Evolutionary conservation across 2,888 invertebrate genomes (phyloP), one percentile per base, ranked within the genome.

Genomic region (Tillus elongatus): DNA sequence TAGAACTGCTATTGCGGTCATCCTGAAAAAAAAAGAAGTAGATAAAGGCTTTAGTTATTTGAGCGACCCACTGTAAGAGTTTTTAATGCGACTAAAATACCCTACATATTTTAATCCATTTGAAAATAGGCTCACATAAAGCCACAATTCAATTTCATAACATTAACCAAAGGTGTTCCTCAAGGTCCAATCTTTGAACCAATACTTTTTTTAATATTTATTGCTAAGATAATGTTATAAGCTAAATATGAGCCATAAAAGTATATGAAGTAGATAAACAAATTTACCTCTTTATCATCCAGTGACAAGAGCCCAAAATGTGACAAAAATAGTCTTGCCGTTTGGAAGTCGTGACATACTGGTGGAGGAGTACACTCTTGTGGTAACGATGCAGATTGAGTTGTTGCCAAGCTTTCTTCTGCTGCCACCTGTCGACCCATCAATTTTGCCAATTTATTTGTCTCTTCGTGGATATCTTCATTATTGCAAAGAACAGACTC

Each of bases 341-440:
- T 93, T 68, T 96, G 93, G 60, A 95, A 96, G 60, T 93, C 92
- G 37, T 89, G 84, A 50, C 87, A 87, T 2, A 86, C 80, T 2
- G 79, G 72, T 0, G 88, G 90, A 2, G 90, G 83, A 0, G 74
- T 67, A 48, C 85, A 86, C 57, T 90, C 90, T 8, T 80, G 79
- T 34, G 39, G 36, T 40, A 27, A 31, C 4, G 30, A 29, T 13
- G 48, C 44, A 2, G 53, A 42, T 32, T 58, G 56, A 6, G 47
- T 42, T 12, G 52, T 49, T 33, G 50, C 44, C 30, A 61, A 44
- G 44, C 57, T 59, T 3, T 51, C 42, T 49, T 66, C 65, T 3
- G 57, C 51, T 2, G 69, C 68, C 1, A 77, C 75, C 56, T 86
- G 87, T 42, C 78, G 76, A 40, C 82, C 82, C 4, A 88, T 63